Evolutionary conservation across 2,113 vertebrate species (phyloP), one percentile per base, ranked within the genome.

Genomic region (Pteropus alecto): DNA sequence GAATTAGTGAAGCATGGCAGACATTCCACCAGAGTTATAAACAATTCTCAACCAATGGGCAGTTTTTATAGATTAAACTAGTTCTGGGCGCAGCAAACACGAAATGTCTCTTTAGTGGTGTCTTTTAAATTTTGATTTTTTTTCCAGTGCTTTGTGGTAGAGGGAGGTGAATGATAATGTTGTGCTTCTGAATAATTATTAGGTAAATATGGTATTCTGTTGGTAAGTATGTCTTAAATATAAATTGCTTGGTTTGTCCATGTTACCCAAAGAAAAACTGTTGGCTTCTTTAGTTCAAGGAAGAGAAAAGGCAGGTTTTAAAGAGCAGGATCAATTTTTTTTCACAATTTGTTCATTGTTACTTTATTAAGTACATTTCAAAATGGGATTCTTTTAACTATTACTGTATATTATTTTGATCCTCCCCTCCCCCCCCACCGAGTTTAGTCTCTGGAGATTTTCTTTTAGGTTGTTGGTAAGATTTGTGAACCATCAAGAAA

Each of bases 1-100:
- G 74, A 87, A 74, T 97, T 46, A 19, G 46, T 71, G 93, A 82
- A 70, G 90, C 56, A 6, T n/a, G 87, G 61, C 84, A 73, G 81
- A 91, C 96, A 86, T 97, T 93, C 87, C 81, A 41, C 76, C 91
- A 46, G 65, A 81, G 89, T 35, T 84, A 16, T 7, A 43, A 78
- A 67, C 89, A 2, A 73, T 83, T 70, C 30, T 41, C 35, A 79
- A 51, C 92, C 92, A 87, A 12, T 95, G 19, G 18, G 77, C 71
- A 6, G 82, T 21, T 89, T 83, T 60, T 15, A 5, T 7, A 48
- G 68, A 81, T 26, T 7, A 56, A 58, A 43, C 73, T 61, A 51
- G 87, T 93, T 96, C 76, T 68, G 73, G 54, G 81, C 43, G 46
- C 60, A 48, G 54, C 46, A 63, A 90, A 87, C 51, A 26, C 35